These are phyloP conservation scores for Psittacara wagleri DNA, from an alignment of 2,113 vertebrate genomes.

Conservation along the genomic window DNA sequence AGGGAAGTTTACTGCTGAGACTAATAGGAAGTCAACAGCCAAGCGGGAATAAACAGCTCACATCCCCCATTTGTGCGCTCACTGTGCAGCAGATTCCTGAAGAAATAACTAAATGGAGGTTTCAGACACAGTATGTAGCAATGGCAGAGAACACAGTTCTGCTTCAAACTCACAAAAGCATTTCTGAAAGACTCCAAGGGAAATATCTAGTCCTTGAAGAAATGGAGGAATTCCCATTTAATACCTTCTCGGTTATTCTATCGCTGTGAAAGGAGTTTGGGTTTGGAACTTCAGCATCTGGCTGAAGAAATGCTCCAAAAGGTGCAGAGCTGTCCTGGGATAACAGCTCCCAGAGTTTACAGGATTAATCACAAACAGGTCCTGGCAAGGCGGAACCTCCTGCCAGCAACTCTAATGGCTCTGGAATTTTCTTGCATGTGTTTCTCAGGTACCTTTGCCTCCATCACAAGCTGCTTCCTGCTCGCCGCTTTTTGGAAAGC, in stretches of 20 bases:
- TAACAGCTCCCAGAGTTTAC: neutral
- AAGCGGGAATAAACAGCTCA: accelerated
- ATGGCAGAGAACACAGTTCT: neutral
- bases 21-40: neutral
- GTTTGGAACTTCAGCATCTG: neutral
- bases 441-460: neutral
- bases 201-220: neutral
- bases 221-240: neutral
- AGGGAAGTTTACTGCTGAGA: neutral
- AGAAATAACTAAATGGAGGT: neutral
- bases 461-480: neutral
- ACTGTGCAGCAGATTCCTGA: neutral
- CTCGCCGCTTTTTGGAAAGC: neutral
- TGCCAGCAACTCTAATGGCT: constrained; percentile 29
- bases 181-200: neutral
- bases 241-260: neutral
- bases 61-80: neutral
- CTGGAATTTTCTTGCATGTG: neutral
- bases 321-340: neutral
- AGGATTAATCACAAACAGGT: constrained; percentile 27
- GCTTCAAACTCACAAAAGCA: neutral
- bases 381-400: neutral
- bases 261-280: neutral
- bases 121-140: neutral
- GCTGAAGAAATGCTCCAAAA: neutral